Conservation (phyloP, 1,140 invertebrate genomes). For the Venturia canescens region DNA sequence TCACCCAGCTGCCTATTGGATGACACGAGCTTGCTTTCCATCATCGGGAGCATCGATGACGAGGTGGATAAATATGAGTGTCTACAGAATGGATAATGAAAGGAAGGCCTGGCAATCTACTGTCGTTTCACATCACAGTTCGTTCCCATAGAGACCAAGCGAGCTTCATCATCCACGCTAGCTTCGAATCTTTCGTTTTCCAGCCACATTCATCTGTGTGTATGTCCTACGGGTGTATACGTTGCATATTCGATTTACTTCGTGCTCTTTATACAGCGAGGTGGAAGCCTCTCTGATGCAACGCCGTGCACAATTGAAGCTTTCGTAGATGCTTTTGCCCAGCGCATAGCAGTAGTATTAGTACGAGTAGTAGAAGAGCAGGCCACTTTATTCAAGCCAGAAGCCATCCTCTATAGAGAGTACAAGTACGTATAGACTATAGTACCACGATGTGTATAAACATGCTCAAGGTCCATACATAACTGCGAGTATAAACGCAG, state of each 20-base stretch:
- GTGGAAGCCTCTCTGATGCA: constrained; percentile 14
- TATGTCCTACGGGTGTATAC: not conserved
- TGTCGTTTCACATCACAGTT: not conserved
- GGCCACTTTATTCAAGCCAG: constrained; percentile 4
- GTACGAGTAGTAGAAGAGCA: not conserved
- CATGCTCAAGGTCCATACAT: constrained; percentile 13
- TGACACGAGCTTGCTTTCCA: not conserved
- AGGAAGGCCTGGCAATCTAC: not conserved
- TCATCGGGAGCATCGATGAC: not conserved
- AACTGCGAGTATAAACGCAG: constrained; percentile 31
- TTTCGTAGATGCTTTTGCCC: not conserved
- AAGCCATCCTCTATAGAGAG: not conserved
- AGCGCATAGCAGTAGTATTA: not conserved
- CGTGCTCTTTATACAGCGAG: not conserved
- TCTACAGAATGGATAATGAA: not conserved
- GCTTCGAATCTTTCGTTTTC: not conserved
- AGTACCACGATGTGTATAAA: constrained; percentile 13
- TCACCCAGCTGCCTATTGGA: not conserved
- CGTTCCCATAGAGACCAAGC: not conserved
- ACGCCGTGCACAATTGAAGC: constrained; percentile 25
- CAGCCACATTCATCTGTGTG: not conserved
- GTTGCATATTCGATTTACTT: not conserved
- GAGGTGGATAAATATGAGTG: not conserved
- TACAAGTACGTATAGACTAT: constrained; percentile 3
- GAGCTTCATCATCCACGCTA: not conserved